A percentile compares a stretch with the other conserved stretches of the same genome.
phyloP scores from a whole-genome alignment of 2,888 invertebrate genomes.

The Andrena haemorrhoa region DNA sequence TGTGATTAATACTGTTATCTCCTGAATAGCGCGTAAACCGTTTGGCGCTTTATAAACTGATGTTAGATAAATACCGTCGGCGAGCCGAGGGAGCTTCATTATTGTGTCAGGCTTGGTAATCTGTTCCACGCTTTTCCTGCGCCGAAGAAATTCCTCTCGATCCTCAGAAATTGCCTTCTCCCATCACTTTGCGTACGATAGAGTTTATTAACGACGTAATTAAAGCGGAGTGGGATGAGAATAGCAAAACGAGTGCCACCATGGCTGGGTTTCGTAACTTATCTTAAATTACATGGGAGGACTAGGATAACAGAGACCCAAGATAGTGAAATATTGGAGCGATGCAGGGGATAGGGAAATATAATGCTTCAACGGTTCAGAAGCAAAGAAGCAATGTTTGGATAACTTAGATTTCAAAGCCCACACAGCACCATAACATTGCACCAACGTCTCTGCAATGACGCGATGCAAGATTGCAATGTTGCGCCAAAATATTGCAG shows the following conservation, averaged over 20 bases:
- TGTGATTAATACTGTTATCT: conserved; percentile 50
- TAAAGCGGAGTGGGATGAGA: not conserved
- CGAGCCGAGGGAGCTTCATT: conserved; percentile 39
- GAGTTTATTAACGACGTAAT: conserved; percentile 15
- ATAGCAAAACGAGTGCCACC: not conserved
- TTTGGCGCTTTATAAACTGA: conserved; percentile 53
- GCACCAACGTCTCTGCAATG: no score
- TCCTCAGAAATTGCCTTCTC: conserved; percentile 17
- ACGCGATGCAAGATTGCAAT: no score
- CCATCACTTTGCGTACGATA: conserved; percentile 4
- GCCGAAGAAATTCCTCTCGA: conserved; percentile 19
- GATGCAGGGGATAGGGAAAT: no score
- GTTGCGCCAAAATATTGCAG: no score
- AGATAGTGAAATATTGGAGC: no score
- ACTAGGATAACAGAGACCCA: no score
- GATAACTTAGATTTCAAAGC: no score
- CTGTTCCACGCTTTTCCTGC: conserved; percentile 9
- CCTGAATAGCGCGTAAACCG: conserved; percentile 21
- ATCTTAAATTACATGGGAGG: no score
- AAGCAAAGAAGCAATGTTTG: no score
- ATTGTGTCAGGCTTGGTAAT: conserved; percentile 30
- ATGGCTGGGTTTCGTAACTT: no score
- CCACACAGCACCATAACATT: no score
- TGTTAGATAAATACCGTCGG: conserved; percentile 42
- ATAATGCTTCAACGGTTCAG: no score